phyloP scores from a whole-genome alignment of 2,888 invertebrate genomes.

The Salticus scenicus region DNA sequence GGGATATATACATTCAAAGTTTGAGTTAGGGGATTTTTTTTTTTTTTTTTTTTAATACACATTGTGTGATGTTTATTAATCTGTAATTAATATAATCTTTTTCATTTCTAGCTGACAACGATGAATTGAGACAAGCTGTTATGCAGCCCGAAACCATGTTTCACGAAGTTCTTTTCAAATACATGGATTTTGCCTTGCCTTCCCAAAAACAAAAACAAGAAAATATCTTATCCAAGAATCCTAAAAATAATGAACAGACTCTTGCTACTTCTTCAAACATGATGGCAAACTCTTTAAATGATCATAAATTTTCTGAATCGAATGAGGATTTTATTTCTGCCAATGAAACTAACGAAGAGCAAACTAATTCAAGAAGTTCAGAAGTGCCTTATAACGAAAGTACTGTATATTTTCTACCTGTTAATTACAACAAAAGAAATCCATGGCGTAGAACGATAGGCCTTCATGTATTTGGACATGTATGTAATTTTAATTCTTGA shows the following conservation, averaged over 20 bases:
- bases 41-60: too few relatives aligned
- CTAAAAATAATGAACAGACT: constrained; percentile 14
- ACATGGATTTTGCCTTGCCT: constrained; percentile 20
- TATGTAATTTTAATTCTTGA: constrained; percentile 30
- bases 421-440: constrained; percentile 59
- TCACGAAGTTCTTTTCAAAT: constrained; percentile 24
- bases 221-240: constrained; percentile 2
- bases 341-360: neutral
- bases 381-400: constrained; percentile 57
- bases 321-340: constrained; percentile 20
- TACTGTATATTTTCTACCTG: constrained; percentile 50
- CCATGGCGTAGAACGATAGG: constrained; percentile 62
- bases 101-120: constrained; percentile 24
- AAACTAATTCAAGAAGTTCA: constrained; percentile 3
- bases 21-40: too few relatives aligned
- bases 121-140: constrained; percentile 42
- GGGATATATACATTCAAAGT: too few relatives aligned
- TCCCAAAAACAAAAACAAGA: constrained; percentile 25
- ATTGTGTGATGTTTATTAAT: too few relatives aligned
- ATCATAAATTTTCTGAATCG: constrained; percentile 3
- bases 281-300: constrained; percentile 1
- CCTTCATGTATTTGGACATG: constrained; percentile 39
- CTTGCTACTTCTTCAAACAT: constrained; percentile 2
- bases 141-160: constrained; percentile 30
- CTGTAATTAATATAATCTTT: too few relatives aligned